Conservation (phyloP, 2,797 vertebrate genomes). For the Harpagifer antarcticus region DNA sequence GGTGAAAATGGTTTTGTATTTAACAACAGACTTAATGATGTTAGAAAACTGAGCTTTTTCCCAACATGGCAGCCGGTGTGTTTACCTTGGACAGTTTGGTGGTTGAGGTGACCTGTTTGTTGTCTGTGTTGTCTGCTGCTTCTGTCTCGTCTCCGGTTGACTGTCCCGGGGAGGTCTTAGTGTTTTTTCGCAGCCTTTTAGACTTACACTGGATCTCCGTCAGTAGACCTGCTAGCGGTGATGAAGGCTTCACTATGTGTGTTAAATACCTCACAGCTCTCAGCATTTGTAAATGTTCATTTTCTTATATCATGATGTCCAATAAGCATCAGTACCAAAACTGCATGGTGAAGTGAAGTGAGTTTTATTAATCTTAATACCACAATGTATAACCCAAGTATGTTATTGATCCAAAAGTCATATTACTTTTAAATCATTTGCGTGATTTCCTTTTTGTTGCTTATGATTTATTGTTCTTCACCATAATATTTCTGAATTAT, state of each 20-base stretch:
- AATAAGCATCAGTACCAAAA: background rate
- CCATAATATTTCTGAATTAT: background rate
- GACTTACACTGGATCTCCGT: constrained; percentile 99
- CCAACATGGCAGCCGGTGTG: background rate
- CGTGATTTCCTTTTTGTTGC: background rate
- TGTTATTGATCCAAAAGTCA: background rate
- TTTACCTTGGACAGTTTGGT: constrained; percentile 86
- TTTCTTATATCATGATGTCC: constrained; percentile 11
- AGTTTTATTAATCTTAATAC: no score
- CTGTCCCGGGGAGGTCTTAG: constrained; percentile 86
- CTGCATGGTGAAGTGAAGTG: no score
- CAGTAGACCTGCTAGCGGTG: constrained; percentile 89
- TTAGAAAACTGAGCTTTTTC: background rate
- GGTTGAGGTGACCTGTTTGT: constrained; percentile 94
- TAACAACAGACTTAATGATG: background rate
- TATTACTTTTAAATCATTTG: background rate
- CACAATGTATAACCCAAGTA: no score
- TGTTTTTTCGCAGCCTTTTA: constrained; percentile 94
- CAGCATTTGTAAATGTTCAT: background rate
- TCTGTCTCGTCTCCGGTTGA: constrained; percentile 85
- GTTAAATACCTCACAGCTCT: constrained; percentile 39
- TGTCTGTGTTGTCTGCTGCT: constrained; percentile 84
- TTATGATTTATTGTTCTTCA: background rate
- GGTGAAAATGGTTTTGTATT: background rate
- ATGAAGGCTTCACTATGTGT: constrained; percentile 44